Evolutionary conservation across 2,888 invertebrate genomes (phyloP), one percentile per base, ranked within the genome.

Genomic region (Ypsolopha sequella): DNA sequence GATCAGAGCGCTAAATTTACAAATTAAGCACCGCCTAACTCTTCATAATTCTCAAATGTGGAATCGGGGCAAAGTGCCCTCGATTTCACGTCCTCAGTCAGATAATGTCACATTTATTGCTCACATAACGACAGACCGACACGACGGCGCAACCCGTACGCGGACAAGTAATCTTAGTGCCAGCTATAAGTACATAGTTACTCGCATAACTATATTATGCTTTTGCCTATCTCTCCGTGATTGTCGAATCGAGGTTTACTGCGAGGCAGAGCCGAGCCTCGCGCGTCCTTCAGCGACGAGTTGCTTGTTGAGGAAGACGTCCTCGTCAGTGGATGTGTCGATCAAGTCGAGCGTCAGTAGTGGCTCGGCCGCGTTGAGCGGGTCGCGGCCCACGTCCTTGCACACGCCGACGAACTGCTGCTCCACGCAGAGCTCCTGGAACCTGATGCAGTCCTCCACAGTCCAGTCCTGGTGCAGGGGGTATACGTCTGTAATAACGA

Each of bases 381-480:
- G 87, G 61, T 93, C 92, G 44, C 82, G 82, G 52, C 88, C 89
- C 7, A 91, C 88, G 14, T 90, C 88, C 56, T 88, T 88, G 50
- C 95, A 88, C 48, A 91, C 70, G 0, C 93, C 92, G 10, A 92
- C 92, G 57, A 95, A 93, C 50, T 89, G 85, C 61, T 91, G 90
- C 38, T 91, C 89, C 38, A 91, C 89, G 6, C 93, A 92, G 55
- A 94, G 66, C 58, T 91, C 86, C 62, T 92, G 91, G 68, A 95
- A 95, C 54, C 89, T 79, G 50, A 92, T 76, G 62, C 93, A 93
- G 72, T 94, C 93, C 60, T 92, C 91, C 58, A 91, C 89, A 0
- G 90, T 87, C 93, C 93, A 93, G 73, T 93, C 91, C 60, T 79
- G 80, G 59, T 90, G 87, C 14, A 82, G 72, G 38, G 89, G 89